Evolutionary conservation across 2,113 vertebrate genomes (phyloP).

Genomic region (Butorides virescens): DNA sequence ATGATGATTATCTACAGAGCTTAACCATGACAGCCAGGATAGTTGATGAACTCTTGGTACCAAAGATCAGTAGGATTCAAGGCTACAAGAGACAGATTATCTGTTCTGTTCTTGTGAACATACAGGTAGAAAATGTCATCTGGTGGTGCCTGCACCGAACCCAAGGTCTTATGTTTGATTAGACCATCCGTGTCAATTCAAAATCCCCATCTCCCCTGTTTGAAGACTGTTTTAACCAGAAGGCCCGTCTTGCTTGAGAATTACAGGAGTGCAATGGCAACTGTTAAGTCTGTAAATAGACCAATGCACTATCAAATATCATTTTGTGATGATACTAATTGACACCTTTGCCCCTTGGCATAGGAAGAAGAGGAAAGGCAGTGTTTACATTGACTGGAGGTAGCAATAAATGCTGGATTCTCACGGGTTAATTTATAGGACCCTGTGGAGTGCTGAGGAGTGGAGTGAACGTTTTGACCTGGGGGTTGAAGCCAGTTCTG

Average conservation of each 20-base stretch:
- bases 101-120: not conserved
- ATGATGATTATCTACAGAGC: not conserved
- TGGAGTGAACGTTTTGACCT: constrained; percentile 2
- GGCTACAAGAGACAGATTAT: not conserved
- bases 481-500: not conserved
- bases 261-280: not conserved
- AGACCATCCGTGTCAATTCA: not conserved
- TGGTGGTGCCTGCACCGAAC: not conserved
- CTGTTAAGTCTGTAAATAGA: not conserved
- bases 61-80: not conserved
- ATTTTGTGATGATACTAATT: not conserved
- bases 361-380: not conserved
- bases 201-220: not conserved
- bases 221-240: not conserved
- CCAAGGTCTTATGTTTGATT: not conserved
- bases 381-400: not conserved
- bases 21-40: not conserved
- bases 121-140: not conserved
- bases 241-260: not conserved
- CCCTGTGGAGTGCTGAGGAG: not conserved
- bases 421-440: not conserved
- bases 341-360: not conserved
- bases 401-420: constrained; percentile 1
- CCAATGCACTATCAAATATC: not conserved
- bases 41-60: not conserved